Evolutionary conservation across 35 echinoderm and acorn worm genomes (phyloP).

Genomic region (Apostichopus parvimensis): DNA sequence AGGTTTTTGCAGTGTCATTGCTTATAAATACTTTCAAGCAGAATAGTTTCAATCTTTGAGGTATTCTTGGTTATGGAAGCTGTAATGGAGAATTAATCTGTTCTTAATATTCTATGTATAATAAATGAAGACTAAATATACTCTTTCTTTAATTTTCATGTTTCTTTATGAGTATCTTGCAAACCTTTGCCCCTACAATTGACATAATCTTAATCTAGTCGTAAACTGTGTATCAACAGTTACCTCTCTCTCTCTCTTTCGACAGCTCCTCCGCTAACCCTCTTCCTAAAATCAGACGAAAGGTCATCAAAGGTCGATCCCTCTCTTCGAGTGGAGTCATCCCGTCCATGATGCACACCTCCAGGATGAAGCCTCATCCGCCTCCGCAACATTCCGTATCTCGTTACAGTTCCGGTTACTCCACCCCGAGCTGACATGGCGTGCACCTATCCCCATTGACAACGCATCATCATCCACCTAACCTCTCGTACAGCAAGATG

Average conservation of each 20-base stretch:
- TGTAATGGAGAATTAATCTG: no score
- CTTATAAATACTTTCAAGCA: no score
- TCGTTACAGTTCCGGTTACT: conserved; percentile 62
- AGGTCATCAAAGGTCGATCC: conserved; percentile 59
- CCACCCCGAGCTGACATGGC: conserved; percentile 74
- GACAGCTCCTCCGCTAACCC: conserved; percentile 69
- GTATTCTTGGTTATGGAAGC: no score
- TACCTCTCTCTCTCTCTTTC: not conserved
- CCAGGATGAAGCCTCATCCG: conserved; percentile 54
- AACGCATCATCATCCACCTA: not conserved
- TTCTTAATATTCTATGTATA: no score
- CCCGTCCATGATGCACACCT: conserved; percentile 21
- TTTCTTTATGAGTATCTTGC: no score
- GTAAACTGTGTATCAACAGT: not conserved
- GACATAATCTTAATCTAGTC: no score
- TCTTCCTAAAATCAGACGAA: conserved; percentile 77
- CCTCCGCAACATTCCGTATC: conserved; percentile 57
- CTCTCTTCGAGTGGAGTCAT: conserved; percentile 72
- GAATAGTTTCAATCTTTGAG: no score
- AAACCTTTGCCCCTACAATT: no score
- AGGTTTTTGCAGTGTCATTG: no score
- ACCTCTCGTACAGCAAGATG: not conserved
- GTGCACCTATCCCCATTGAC: conserved; percentile 37
- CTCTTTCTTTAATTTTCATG: no score
- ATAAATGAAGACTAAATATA: no score